Conservation (phyloP, 2,888 invertebrate genomes). For the Eupelmus urozonus region DNA sequence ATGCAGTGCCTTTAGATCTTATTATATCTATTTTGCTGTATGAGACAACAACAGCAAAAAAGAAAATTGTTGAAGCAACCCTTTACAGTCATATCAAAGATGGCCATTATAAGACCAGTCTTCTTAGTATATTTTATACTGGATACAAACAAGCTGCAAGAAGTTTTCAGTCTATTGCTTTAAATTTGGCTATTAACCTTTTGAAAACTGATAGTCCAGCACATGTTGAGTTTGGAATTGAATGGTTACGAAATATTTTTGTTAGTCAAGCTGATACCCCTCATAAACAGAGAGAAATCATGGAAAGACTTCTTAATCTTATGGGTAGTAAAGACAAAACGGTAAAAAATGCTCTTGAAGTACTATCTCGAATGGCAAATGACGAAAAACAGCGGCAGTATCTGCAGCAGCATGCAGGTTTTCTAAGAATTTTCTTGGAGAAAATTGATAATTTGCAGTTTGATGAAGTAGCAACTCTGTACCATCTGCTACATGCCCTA, state of each 20-base stretch:
- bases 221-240: constrained; percentile 69
- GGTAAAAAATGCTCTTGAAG: constrained; percentile 69
- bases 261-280: constrained; percentile 66
- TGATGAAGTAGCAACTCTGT: constrained; percentile 86
- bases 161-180: constrained; percentile 67
- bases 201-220: constrained; percentile 70
- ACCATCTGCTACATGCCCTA: constrained; percentile 87
- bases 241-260: constrained; percentile 73
- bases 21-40: constrained; percentile 83
- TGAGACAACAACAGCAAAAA: constrained; percentile 70
- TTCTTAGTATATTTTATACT: constrained; percentile 78
- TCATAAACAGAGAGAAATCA: constrained; percentile 72
- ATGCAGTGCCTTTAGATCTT: constrained; percentile 84
- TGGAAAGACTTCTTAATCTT: constrained; percentile 70
- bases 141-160: constrained; percentile 69
- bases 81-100: constrained; percentile 82
- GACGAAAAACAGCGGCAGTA: constrained; percentile 67
- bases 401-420: constrained; percentile 81
- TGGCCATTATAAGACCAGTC: constrained; percentile 80
- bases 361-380: constrained; percentile 69
- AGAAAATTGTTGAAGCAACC: constrained; percentile 81
- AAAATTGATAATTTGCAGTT: constrained; percentile 86
- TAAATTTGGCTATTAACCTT: constrained; percentile 69
- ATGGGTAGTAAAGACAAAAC: constrained; percentile 72
- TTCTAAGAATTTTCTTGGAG: constrained; percentile 85